Base-by-base conservation (phyloP, 2,888 invertebrate genomes). In the Heliconius erato region DNA sequence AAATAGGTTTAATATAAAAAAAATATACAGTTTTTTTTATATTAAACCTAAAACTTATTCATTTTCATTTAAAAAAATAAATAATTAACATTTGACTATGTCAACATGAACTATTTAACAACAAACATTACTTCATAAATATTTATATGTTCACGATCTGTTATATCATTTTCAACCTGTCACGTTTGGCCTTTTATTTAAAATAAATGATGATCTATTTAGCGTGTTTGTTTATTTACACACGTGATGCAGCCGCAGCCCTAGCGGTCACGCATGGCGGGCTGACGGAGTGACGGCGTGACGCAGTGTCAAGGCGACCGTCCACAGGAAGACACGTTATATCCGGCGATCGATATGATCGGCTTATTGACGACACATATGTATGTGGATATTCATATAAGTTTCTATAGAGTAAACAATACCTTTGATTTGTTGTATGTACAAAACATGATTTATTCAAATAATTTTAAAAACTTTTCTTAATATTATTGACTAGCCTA, bases 301-400 rank as follows among this genome's bases (percentile, higher is more conserved):
- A 26, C 68, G 40, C 76, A 81, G 40, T 77, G 81, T 81, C 81
- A 81, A 71, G 77, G 81, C 76, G 76, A 40, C 35, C 40, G 54
- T 40, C 40, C 81, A 49, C 81, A 72, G 81, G 71, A 81, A 71
- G 77, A 77, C 81, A 71, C 77, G 77, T 71, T 77, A 63, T 69
- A 40, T 77, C 44, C 44, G 77, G 77, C 69, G 81, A 71, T 77
- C 77, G 77, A 81, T 81, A 69, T 12, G 14, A 77, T 81, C 69
- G 44, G 12, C 26, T 76, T n/a, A 67, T 78, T 81, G 44, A 65
- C 59, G 4, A 68, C 16, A 54, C n/a, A 68, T 68, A 44, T 44
- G 28, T 54, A 19, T 59, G 59, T n/a, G n/a, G 23, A 59, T 11
- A 3, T 35, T 35, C 9, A 35, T 23, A n/a, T n/a, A 3, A n/a